Percentiles rank a stretch among this genome's conserved stretches.
These are phyloP conservation scores for Archips xylosteana DNA, from an alignment of 2,888 invertebrate genomes.

Conservation along the genomic window DNA sequence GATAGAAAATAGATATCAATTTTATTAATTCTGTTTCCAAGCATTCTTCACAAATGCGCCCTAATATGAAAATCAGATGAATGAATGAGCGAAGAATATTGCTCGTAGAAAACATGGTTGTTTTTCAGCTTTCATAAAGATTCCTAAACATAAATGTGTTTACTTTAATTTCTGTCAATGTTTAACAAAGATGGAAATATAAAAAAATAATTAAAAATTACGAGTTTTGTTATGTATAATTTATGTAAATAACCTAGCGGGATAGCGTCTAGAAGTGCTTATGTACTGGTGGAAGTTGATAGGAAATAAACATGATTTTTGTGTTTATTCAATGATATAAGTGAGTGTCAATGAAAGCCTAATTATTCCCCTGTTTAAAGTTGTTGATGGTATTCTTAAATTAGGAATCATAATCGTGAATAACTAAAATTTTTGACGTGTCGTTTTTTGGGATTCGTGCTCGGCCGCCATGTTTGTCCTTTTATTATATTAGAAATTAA, in stretches of 20 bases:
- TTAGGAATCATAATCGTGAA: constrained; percentile 28
- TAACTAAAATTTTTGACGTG: constrained; percentile 73
- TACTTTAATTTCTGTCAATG: constrained; percentile 55
- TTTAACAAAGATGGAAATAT: constrained; percentile 55
- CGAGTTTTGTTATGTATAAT: constrained; percentile 59
- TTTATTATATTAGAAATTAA: constrained; percentile 63
- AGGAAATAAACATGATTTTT: constrained; percentile 72
- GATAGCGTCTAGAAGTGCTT: constrained; percentile 73
- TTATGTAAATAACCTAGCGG: constrained; percentile 71
- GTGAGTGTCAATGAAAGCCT: constrained; percentile 66
- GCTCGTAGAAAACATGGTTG: constrained; percentile 80
- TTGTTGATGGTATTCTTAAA: constrained; percentile 25
- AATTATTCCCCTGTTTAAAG: constrained; percentile 48
- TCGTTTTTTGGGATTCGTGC: constrained; percentile 76
- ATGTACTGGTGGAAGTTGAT: constrained; percentile 67
- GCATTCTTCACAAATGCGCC: constrained; percentile 48
- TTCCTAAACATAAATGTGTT: constrained; percentile 62
- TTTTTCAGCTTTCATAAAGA: constrained; percentile 81
- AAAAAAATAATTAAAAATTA: constrained; percentile 53
- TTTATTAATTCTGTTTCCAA: constrained; percentile 11
- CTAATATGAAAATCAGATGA: constrained; percentile 50
- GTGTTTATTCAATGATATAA: constrained; percentile 71
- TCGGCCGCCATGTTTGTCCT: constrained; percentile 85
- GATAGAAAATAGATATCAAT: not conserved
- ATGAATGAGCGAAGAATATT: constrained; percentile 53